Evolutionary conservation across 2,797 vertebrate genomes (phyloP).

Genomic region (Gallinago nigripennis): DNA sequence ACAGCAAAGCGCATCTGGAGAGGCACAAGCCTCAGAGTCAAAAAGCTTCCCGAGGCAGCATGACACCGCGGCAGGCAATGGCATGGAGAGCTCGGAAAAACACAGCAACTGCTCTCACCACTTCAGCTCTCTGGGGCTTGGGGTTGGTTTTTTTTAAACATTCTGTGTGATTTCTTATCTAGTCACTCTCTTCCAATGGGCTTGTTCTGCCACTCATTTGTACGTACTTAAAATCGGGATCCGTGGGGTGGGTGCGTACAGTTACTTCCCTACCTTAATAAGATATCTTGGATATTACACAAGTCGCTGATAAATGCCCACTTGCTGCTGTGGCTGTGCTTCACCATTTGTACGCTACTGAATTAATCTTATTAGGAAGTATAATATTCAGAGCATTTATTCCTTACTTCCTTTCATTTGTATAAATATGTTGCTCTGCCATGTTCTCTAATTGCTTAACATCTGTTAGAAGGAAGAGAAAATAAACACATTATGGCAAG

Average conservation of each 20-base stretch:
- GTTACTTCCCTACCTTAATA: background rate
- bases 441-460: slow-evolving; percentile 64
- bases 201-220: background rate
- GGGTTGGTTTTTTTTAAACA: background rate
- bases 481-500: slow-evolving; percentile 63
- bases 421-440: slow-evolving; percentile 61
- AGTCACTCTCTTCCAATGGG: background rate
- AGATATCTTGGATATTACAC: background rate
- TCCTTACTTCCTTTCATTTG: slow-evolving; percentile 63
- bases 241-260: too few species aligned
- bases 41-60: background rate
- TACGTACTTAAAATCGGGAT: accelerated
- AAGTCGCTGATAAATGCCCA: background rate
- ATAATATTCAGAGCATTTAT: slow-evolving; percentile 12
- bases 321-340: background rate
- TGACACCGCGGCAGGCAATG: background rate
- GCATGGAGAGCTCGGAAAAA: background rate
- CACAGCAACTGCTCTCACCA: background rate
- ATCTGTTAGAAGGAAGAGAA: slow-evolving; percentile 60
- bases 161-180: background rate
- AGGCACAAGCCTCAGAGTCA: background rate
- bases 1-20: background rate
- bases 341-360: background rate
- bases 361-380: slow-evolving; percentile 51
- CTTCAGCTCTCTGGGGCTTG: background rate